Base-by-base conservation (phyloP, 92 coral and sea anemone species). In the Pocillopora grandis region DNA sequence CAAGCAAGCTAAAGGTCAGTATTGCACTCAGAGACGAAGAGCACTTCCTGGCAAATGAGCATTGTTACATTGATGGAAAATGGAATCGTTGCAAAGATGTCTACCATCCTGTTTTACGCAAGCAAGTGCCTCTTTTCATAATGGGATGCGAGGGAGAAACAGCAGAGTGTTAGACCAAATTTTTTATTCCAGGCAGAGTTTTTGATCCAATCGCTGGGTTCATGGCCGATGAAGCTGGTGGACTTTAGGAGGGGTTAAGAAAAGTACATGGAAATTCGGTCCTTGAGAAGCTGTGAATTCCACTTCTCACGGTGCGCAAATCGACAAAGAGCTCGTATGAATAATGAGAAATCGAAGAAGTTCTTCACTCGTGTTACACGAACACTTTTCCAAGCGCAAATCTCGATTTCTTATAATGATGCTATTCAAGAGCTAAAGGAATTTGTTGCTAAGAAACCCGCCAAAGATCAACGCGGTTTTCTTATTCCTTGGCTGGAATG, bases 291-390 rank as follows among this genome's bases (percentile, higher is more conserved):
- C 63, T 76, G 88, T 66, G 76, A 76, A 73, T 84, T 76, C 72
- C 88, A 76, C 27, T 84, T 84, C 60, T 65, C 66, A 57, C 76
- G 76, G 69, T 84, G 82, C 37, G 66, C 76, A 61, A 84, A 84
- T 62, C 69, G 76, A 60, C 88, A 84, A 68, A 13, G 52, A 31
- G 72, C 72, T 68, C 72, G 72, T 9, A 4, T 68, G 49, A 55
- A 68, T 1, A 68, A 52, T 68, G 72, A 27, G 18, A 68, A 68
- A 31, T 68, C 72, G 11, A n/a, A n/a, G n/a, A n/a, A 68, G 35
- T 15, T 48, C 27, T 2, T 33, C 35, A 2, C 35, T 68, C 15
- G 64, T 13, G 64, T 61, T 13, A 61, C 64, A 2, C 13, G 17
- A 61, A 9, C 64, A 61, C 14, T 61, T 9, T 0, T 61, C 17